These are phyloP conservation scores for Halcyon chelicuti DNA, from an alignment of 2,797 vertebrate species.

Conservation along the genomic window DNA sequence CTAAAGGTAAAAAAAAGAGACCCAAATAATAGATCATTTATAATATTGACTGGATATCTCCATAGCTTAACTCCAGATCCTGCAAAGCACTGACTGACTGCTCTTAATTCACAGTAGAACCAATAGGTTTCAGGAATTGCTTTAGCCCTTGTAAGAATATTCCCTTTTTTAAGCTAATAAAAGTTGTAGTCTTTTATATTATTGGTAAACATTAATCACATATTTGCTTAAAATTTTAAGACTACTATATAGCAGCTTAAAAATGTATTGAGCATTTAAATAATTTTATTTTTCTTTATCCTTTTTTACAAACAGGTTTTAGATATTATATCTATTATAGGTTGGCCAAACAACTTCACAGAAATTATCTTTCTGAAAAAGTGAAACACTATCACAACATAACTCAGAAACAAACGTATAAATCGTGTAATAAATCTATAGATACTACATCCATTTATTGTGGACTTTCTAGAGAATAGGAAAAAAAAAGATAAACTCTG, in stretches of 20 bases:
- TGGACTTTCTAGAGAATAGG: background rate
- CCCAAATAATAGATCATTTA: background rate
- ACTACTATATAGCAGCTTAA: background rate
- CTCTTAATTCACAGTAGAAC: background rate
- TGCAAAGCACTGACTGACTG: background rate
- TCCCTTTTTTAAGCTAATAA: background rate
- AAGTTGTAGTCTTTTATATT: background rate
- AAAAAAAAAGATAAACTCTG: background rate
- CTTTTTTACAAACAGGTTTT: background rate
- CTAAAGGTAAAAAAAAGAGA: background rate
- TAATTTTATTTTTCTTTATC: background rate
- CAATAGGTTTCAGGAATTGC: background rate
- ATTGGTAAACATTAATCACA: background rate
- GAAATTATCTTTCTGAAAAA: background rate
- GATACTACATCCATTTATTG: background rate
- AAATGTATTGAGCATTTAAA: background rate
- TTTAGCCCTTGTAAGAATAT: background rate
- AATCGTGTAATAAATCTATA: background rate
- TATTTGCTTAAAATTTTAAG: background rate
- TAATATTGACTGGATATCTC: background rate
- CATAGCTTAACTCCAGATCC: background rate
- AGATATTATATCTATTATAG: background rate
- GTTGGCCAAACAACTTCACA: background rate
- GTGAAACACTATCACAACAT: background rate
- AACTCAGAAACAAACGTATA: background rate